Evolutionary conservation across 2,888 invertebrate species (phyloP), one percentile per base, ranked within the genome.

Genomic region (Griposia aprilina): DNA sequence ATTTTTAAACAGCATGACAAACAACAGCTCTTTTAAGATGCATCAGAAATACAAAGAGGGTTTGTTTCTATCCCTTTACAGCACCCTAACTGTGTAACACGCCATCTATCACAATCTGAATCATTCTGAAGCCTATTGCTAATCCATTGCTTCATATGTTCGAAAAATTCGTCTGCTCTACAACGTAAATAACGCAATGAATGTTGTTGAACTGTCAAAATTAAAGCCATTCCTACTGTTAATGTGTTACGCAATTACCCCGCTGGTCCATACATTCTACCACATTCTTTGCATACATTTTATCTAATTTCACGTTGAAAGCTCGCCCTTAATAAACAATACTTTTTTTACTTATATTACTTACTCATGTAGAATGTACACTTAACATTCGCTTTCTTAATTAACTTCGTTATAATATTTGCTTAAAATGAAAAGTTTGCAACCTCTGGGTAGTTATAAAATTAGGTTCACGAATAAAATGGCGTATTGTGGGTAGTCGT

Each of bases 401-500:
- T 63, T 70, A 78, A 70, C 36, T 50, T 48, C 10, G 10, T 78
- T 36, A 50, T 30, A 67, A n/a, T 48, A 67, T 69, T 78, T 71
- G 48, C 23, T 62, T 26, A 55, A 36, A 73, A 66, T 69, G 30
- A 52, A 69, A 60, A 82, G 57, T 66, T 55, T 15, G 41, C 20
- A 57, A 73, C 60, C 11, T 55, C 36, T 23, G 76, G 36, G 62
- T 74, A 50, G 60, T 60, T 36, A 63, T 60, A 45, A 36, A 83
- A 68, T 82, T 60, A 41, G 36, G 20, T 63, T 63, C n/a, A 50
- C 36, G 23, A 82, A 83, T 83, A 60, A 60, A 70, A 70, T 70
- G 7, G 13, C 26, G 59, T 74, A 55, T 30, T 70, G 78, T 55
- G 65, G 83, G 72, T 76, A 78, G 65, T 66, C 5, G 30, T 73